phyloP scores from a whole-genome alignment of 1,140 invertebrate genomes.

The Eupristina koningsbergeri region DNA sequence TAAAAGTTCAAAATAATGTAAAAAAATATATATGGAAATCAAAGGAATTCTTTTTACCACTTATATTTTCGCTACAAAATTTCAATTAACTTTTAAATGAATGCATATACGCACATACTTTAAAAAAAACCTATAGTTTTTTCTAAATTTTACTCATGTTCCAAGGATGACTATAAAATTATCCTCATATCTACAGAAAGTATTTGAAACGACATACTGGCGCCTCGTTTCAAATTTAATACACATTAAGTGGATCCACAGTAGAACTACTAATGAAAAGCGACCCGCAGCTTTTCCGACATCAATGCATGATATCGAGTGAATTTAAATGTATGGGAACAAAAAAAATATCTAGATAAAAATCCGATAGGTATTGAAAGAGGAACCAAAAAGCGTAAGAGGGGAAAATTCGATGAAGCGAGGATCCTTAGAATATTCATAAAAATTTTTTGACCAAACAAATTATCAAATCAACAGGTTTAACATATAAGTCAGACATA shows the following conservation, averaged over 20 bases:
- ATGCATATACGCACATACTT: background rate
- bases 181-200: background rate
- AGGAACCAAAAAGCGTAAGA: too few species aligned
- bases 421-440: slow-evolving; percentile 48
- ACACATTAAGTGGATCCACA: slow-evolving; percentile 9
- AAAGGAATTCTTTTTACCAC: background rate
- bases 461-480: slow-evolving; percentile 44
- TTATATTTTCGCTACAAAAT: background rate
- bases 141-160: slow-evolving; percentile 20
- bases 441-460: slow-evolving; percentile 57
- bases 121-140: background rate
- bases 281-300: slow-evolving; percentile 7
- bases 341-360: slow-evolving; percentile 6
- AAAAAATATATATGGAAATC: too few species aligned
- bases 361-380: background rate
- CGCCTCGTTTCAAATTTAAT: slow-evolving; percentile 40
- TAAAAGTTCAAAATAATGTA: too few species aligned
- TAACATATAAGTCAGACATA: background rate
- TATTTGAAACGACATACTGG: background rate
- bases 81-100: background rate
- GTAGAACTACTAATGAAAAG: slow-evolving; percentile 31
- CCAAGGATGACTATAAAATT: slow-evolving; percentile 15
- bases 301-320: background rate
- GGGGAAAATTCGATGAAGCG: background rate
- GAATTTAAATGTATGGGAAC: background rate